These are phyloP conservation scores for Choreutis nemorana DNA, from an alignment of 2,888 invertebrate genomes.

Conservation along the genomic window DNA sequence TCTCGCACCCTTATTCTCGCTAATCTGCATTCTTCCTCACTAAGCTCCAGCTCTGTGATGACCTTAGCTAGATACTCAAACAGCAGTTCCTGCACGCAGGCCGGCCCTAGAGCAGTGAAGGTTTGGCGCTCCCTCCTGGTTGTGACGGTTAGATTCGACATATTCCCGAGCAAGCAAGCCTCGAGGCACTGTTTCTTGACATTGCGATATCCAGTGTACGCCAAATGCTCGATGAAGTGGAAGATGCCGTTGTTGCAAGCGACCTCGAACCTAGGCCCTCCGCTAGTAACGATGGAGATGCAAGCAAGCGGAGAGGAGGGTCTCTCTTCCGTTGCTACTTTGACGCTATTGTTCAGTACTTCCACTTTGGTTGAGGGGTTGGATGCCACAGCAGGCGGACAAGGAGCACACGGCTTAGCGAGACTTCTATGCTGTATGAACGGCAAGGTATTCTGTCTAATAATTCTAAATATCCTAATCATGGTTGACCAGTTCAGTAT, in stretches of 20 bases:
- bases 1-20: conserved; percentile 28
- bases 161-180: conserved; percentile 13
- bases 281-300: conserved; percentile 27
- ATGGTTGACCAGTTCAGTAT: too few relatives aligned
- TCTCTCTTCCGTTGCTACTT: conserved; percentile 28
- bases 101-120: conserved; percentile 22
- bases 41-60: conserved; percentile 22
- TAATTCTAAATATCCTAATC: too few relatives aligned
- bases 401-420: too few relatives aligned
- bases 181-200: conserved; percentile 18
- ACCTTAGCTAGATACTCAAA: conserved; percentile 22
- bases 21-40: conserved; percentile 21
- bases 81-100: conserved; percentile 12
- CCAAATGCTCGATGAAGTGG: conserved; percentile 44
- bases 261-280: conserved; percentile 38
- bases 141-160: conserved; percentile 22
- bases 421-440: too few relatives aligned
- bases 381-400: conserved; percentile 3
- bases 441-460: too few relatives aligned
- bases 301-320: conserved; percentile 21
- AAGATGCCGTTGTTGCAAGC: conserved; percentile 32
- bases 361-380: conserved; percentile 10
- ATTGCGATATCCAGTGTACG: conserved; percentile 27
- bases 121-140: conserved; percentile 36
- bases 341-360: conserved; percentile 29